Base-by-base conservation (phyloP, 53 echinoderm and acorn worm genomes). In the Holothuria scabra region DNA sequence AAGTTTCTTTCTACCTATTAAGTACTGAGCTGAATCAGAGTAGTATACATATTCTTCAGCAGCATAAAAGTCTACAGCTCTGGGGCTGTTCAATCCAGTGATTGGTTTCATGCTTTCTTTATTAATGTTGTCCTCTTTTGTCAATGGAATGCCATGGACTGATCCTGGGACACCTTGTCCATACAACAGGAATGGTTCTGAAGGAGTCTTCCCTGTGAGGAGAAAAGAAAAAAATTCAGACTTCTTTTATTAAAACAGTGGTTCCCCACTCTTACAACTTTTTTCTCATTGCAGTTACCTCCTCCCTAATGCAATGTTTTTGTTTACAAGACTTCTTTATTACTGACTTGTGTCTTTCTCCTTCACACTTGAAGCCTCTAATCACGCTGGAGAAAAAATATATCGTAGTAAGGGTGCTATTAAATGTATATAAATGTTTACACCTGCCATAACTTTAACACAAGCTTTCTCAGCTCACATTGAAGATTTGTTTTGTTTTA, bases 81-180 rank as follows among this genome's bases (percentile, higher is more conserved):
- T 84, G 1, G 97, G 97, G 28, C 91, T 97, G 56, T 91, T 88
- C 34, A 97, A 85, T 49, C 92, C 92, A 8, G 86, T 80, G 16
- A 97, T 79, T 10, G 97, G 97, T 18, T 86, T 85, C 79, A 97
- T 97, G 49, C 87, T 60, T 65, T 97, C 97, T 35, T 49, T 70
- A 25, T 68, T 62, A 35, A 60, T 60, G 10, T 87, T 89, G 4
- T 24, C 32, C 38, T 19, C 75, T 2, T 41, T 46, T 12, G 68
- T 66, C 31, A 96, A 70, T 4, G 97, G 90, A 74, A 97, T 94
- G 38, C 92, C 97, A 56, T 87, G 88, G 34, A 97, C 88, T 16
- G 94, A 92, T 46, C 97, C 94, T 18, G 97, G 97, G 79, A 90
- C 88, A 13, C 93, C 90, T 79, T 94, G 94, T 29, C 97, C 94